Conservation (phyloP, 2,888 invertebrate species). For the Tachina lurida region DNA sequence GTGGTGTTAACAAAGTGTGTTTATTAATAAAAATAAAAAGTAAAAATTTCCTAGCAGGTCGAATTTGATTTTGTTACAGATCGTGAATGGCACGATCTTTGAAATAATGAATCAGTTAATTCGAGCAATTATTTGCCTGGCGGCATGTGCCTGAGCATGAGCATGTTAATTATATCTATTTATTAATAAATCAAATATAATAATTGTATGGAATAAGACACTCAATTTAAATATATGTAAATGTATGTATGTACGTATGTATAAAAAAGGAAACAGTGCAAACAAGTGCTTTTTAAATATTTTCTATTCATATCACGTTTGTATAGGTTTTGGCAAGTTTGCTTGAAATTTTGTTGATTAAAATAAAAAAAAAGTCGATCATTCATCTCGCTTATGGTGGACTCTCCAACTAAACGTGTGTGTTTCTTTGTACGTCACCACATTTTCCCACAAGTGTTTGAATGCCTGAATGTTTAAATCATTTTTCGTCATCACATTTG, state of each 20-base stretch:
- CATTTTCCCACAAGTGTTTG: background rate
- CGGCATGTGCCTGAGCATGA: background rate
- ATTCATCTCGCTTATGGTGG: background rate
- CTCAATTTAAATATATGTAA: too few relatives aligned
- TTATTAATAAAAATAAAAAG: background rate
- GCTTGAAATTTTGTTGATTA: constrained; percentile 4
- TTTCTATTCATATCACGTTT: constrained; percentile 38
- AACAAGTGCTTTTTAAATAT: constrained; percentile 56
- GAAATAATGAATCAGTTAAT: too few relatives aligned
- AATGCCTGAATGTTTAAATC: background rate
- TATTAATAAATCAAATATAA: constrained; percentile 1
- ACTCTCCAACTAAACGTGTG: background rate
- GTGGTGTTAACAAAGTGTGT: background rate
- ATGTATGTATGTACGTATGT: too few relatives aligned
- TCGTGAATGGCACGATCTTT: too few relatives aligned
- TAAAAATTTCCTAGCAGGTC: background rate
- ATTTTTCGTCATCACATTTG: background rate
- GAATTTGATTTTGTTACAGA: background rate
- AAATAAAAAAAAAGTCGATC: constrained; percentile 11
- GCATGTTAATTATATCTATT: constrained; percentile 33
- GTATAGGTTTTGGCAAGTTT: background rate
- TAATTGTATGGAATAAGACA: too few relatives aligned
- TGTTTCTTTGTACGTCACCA: background rate
- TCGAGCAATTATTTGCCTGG: constrained; percentile 9
- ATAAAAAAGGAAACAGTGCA: background rate